A percentile compares a stretch with the other conserved stretches of the same genome.
Evolutionary conservation across 2,797 vertebrate species (phyloP).

Genomic region (Apodemus agrarius): DNA sequence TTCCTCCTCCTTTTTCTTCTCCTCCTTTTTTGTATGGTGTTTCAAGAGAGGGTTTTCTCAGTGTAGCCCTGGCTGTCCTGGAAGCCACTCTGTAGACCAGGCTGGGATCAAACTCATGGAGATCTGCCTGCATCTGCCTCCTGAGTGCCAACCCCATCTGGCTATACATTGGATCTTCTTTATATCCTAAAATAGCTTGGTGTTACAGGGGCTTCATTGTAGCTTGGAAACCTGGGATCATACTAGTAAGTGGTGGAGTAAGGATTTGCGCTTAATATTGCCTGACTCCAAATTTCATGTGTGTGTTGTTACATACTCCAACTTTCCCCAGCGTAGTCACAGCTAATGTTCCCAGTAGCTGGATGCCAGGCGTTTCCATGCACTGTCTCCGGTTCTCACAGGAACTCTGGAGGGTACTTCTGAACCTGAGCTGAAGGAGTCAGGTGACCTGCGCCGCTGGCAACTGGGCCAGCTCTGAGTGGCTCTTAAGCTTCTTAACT

Average conservation of each 20-base stretch:
- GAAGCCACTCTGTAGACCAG: neutral
- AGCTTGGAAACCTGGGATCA: neutral
- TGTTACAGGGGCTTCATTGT: neutral
- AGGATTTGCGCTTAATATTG: constrained; percentile 31
- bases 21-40: neutral
- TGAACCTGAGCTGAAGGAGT: constrained; percentile 72
- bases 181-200: neutral
- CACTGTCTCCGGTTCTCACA: constrained; percentile 40
- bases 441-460: constrained; percentile 74
- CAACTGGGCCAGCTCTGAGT: constrained; percentile 43
- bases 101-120: neutral
- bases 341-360: neutral
- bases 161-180: neutral
- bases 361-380: constrained; percentile 40
- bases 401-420: constrained; percentile 16
- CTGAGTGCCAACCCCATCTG: neutral
- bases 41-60: neutral
- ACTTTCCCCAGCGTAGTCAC: neutral
- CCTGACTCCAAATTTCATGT: constrained; percentile 32
- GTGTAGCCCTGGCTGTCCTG: neutral
- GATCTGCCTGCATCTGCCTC: neutral
- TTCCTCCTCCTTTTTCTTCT: no score
- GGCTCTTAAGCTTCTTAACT: constrained; percentile 45
- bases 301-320: neutral
- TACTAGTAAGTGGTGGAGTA: neutral